phyloP scores from a whole-genome alignment of 2,888 invertebrate genomes.

The Caenorhabditis drosophilae region DNA sequence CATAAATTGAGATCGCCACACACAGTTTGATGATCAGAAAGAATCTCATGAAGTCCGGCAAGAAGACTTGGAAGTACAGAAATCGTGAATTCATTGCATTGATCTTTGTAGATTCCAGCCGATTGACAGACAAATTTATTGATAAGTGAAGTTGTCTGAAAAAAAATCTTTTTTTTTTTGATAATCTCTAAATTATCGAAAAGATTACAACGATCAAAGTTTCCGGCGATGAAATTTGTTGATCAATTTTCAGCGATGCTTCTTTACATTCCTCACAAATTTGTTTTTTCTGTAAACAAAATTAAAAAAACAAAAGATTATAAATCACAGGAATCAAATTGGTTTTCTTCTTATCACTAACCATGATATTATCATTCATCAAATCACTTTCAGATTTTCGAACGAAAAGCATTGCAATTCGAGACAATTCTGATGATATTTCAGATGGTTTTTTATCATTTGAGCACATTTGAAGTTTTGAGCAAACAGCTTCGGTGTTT shows the following conservation, averaged over 20 bases:
- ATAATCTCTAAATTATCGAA: too few species aligned
- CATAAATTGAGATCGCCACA: slow-evolving; percentile 28
- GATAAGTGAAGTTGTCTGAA: slow-evolving; percentile 16
- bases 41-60: slow-evolving; percentile 18
- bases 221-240: slow-evolving; percentile 15
- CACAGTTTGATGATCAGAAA: slow-evolving; percentile 17
- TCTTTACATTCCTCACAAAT: slow-evolving; percentile 31
- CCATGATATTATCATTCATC: slow-evolving; percentile 23
- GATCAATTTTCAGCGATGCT: slow-evolving; percentile 12
- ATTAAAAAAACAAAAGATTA: slow-evolving; percentile 4
- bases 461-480: slow-evolving; percentile 36
- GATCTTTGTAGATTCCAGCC: slow-evolving; percentile 21
- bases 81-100: slow-evolving; percentile 16
- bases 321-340: neutral
- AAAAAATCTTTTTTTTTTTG: too few species aligned
- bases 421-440: slow-evolving; percentile 23
- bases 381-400: slow-evolving; percentile 24
- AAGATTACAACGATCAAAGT: slow-evolving; percentile 3
- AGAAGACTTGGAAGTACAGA: slow-evolving; percentile 16
- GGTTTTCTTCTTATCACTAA: slow-evolving; percentile 4
- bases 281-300: slow-evolving; percentile 16
- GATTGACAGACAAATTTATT: slow-evolving; percentile 20
- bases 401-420: slow-evolving; percentile 27
- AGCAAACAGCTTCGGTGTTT: slow-evolving; percentile 32
- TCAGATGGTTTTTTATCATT: too few species aligned